Evolutionary conservation across 2,888 invertebrate genomes (phyloP).

Genomic region (Cheilosia urbana): DNA sequence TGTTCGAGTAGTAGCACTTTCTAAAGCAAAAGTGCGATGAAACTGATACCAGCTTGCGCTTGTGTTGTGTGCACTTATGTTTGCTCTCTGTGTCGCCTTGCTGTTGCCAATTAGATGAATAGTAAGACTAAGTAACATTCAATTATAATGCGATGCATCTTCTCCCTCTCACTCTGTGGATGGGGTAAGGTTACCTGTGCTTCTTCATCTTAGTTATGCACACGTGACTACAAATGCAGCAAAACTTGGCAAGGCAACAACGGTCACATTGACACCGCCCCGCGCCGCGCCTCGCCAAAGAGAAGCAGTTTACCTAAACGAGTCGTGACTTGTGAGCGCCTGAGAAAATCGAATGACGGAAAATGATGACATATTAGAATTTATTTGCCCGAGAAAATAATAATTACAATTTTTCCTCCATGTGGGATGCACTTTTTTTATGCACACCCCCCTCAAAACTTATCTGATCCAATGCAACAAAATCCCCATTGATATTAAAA

Average conservation of each 20-base stretch:
- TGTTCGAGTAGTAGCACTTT: background rate
- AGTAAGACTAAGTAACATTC: conserved; percentile 53
- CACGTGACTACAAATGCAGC: conserved; percentile 64
- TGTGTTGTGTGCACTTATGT: conserved; percentile 2
- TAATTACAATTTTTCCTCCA: conserved; percentile 39
- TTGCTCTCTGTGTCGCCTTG: background rate
- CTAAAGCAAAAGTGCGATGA: conserved; percentile 26
- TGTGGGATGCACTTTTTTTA: conserved; percentile 50
- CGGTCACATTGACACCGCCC: background rate
- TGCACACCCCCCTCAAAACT: background rate
- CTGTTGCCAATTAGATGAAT: conserved; percentile 58
- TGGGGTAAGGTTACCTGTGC: conserved; percentile 42
- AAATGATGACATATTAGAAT: conserved; percentile 60
- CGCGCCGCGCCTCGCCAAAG: background rate
- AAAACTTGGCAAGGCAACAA: conserved; percentile 59
- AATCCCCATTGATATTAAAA: conserved; percentile 28
- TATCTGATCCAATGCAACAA: background rate
- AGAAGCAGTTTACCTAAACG: conserved; percentile 33
- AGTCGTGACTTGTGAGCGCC: background rate
- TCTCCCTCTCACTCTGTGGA: background rate
- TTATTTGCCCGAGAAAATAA: conserved; percentile 47
- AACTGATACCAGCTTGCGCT: conserved; percentile 11
- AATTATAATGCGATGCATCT: conserved; percentile 48
- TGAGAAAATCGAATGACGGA: conserved; percentile 34
- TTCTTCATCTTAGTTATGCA: conserved; percentile 51